Conservation (phyloP, 2,113 vertebrate genomes). For the Anas platyrhynchos region DNA sequence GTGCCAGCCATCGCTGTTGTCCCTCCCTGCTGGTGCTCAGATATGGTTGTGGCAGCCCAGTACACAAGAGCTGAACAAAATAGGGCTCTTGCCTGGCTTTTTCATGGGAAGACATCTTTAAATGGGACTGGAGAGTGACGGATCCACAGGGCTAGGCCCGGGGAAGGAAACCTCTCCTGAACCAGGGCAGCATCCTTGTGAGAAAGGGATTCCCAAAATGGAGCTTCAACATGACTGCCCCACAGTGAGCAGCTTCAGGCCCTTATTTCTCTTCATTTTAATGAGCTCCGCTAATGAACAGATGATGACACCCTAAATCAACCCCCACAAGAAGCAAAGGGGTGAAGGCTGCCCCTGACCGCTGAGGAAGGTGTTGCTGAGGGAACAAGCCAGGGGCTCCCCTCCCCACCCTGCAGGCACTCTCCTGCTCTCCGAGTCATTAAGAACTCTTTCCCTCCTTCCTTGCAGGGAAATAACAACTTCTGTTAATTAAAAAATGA, state of each 20-base stretch:
- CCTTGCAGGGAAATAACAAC: conserved; percentile 1
- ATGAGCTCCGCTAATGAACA: not conserved
- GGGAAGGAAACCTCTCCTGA: not conserved
- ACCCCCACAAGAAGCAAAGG: not conserved
- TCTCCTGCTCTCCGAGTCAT: not conserved
- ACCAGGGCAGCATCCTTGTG: not conserved
- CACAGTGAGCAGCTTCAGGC: not conserved
- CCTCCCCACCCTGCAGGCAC: not conserved
- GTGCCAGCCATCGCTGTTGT: not conserved
- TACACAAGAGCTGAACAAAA: not conserved
- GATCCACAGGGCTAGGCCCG: not conserved
- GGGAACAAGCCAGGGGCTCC: accelerated
- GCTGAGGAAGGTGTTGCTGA: not conserved
- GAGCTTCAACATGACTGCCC: not conserved
- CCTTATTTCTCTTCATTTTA: conserved; percentile 11
- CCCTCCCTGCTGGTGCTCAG: not conserved
- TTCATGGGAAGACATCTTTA: not conserved
- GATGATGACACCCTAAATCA: not conserved
- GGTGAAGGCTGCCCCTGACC: not conserved
- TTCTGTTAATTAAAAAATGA: conserved; percentile 18
- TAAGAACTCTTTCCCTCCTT: not conserved
- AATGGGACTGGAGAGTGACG: not conserved
- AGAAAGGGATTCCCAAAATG: not conserved
- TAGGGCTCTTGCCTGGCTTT: not conserved
- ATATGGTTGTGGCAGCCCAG: not conserved